Evolutionary conservation across 2,797 vertebrate species (phyloP).

Genomic region (Dermochelys coriacea): DNA sequence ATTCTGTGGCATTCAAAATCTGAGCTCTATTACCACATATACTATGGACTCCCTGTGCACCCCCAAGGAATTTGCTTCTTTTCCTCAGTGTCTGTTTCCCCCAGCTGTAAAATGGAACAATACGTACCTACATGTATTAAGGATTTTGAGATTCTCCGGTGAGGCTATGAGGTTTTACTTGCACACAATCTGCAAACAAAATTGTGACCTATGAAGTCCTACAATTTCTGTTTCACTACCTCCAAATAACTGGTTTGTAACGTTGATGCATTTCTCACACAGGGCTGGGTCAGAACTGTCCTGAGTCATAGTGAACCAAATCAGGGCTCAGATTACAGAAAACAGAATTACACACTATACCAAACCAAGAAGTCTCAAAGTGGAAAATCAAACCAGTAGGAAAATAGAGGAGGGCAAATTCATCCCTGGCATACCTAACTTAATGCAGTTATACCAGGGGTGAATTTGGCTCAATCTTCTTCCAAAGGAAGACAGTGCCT

Average conservation of each 20-base stretch:
- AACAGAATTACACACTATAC: slow-evolving; percentile 4
- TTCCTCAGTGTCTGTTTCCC: rapidly evolving
- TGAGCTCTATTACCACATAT: background rate
- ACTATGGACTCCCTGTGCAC: background rate
- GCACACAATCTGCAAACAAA: background rate
- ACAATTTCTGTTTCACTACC: rapidly evolving
- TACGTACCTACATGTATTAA: rapidly evolving
- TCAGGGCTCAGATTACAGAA: slow-evolving; percentile 14
- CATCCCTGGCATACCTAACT: background rate
- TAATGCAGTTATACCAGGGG: background rate
- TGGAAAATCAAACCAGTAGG: background rate
- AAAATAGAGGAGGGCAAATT: slow-evolving; percentile 36
- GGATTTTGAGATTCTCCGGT: rapidly evolving
- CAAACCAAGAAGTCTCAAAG: background rate
- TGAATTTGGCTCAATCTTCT: background rate
- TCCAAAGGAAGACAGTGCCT: background rate
- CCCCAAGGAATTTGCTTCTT: rapidly evolving
- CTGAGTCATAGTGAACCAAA: background rate
- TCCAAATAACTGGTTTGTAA: background rate
- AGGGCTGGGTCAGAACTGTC: background rate
- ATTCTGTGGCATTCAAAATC: background rate
- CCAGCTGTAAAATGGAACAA: background rate
- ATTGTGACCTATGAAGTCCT: background rate
- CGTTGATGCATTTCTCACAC: background rate
- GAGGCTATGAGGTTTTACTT: rapidly evolving